Evolutionary conservation across 2,888 invertebrate species (phyloP).

Genomic region (Cantharis rustica): DNA sequence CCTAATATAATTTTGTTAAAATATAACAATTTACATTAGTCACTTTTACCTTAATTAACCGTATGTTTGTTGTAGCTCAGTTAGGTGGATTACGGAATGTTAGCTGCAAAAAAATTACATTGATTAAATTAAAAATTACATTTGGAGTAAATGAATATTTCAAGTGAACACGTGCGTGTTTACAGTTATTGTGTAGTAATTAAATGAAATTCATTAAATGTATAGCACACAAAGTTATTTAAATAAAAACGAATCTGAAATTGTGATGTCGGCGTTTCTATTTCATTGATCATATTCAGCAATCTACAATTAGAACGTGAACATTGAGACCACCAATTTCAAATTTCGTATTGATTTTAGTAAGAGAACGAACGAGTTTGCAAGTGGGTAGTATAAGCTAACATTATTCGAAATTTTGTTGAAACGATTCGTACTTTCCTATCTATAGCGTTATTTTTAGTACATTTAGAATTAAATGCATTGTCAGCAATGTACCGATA

Average conservation of each 20-base stretch:
- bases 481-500: constrained; percentile 16
- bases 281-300: not conserved
- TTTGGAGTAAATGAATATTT: not conserved
- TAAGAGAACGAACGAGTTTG: constrained; percentile 9
- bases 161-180: not conserved
- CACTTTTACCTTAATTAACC: not conserved
- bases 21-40: not conserved
- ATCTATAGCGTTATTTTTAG: constrained; percentile 22
- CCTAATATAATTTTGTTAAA: not conserved
- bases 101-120: not conserved
- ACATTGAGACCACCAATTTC: constrained; percentile 7
- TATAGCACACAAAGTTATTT: not conserved
- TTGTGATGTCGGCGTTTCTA: constrained; percentile 2
- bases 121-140: not conserved
- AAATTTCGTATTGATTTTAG: constrained; percentile 25
- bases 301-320: constrained; percentile 8
- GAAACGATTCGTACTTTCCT: constrained; percentile 23
- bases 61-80: not conserved
- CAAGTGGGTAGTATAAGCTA: not conserved
- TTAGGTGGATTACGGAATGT: not conserved
- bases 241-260: not conserved
- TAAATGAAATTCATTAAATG: not conserved
- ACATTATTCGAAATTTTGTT: not conserved
- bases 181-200: not conserved
- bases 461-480: constrained; percentile 15